Conservation (phyloP, 2,888 invertebrate species). For the Alitta virens region DNA sequence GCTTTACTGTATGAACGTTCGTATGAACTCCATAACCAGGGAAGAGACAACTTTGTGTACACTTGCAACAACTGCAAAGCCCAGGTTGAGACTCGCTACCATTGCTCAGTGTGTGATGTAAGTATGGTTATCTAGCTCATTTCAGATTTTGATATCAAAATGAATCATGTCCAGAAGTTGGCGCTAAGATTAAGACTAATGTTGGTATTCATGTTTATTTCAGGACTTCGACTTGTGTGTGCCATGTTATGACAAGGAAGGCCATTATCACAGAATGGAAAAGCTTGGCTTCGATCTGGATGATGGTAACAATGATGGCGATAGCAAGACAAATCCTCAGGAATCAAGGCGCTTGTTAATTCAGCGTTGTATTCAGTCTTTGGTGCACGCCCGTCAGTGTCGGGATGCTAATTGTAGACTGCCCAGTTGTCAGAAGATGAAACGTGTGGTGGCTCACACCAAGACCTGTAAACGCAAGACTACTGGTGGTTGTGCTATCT, state of each 20-base stretch:
- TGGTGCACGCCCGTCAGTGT: constrained; percentile 96
- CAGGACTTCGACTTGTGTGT: constrained; percentile 97
- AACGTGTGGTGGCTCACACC: constrained; percentile 96
- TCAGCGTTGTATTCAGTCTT: constrained; percentile 87
- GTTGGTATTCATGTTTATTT: constrained; percentile 18
- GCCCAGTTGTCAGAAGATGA: constrained; percentile 99
- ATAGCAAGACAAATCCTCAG: constrained; percentile 74
- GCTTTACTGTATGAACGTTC: constrained; percentile 96
- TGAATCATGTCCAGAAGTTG: not conserved
- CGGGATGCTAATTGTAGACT: constrained; percentile 97
- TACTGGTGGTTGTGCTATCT: constrained; percentile 95
- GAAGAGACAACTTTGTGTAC: constrained; percentile 96
- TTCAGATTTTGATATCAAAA: not conserved
- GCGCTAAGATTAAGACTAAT: not conserved
- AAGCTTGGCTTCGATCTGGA: constrained; percentile 92
- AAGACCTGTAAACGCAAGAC: constrained; percentile 79
- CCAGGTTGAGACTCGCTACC: constrained; percentile 93
- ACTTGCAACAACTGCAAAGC: constrained; percentile 97
- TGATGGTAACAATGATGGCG: constrained; percentile 71
- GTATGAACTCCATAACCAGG: constrained; percentile 99
- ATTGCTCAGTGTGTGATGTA: constrained; percentile 91
- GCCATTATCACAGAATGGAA: constrained; percentile 97
- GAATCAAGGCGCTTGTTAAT: constrained; percentile 84
- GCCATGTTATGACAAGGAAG: constrained; percentile 88
- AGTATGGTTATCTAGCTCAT: constrained; percentile 52